Conservation (phyloP, 2,797 vertebrate species). For the Clarias platycephalus region DNA sequence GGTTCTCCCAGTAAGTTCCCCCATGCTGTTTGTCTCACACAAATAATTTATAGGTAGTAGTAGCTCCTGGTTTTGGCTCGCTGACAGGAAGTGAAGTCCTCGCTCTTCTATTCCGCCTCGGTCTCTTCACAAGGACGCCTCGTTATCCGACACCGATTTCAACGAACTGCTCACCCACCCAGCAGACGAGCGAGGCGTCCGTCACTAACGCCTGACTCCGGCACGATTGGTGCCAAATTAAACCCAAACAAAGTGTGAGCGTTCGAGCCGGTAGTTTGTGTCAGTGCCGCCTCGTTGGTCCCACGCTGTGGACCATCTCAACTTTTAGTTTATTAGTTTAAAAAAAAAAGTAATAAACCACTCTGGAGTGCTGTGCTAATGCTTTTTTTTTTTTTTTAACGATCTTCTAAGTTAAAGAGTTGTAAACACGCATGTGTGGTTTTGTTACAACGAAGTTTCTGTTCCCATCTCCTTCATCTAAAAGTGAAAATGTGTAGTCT, state of each 20-base stretch:
- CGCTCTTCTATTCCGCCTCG: not conserved
- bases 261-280: not conserved
- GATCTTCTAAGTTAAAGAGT: no score
- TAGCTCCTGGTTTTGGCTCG: not conserved
- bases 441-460: no score
- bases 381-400: no score
- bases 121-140: not conserved
- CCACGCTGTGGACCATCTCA: no score
- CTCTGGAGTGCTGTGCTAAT: not conserved
- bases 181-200: not conserved
- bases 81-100: slow-evolving; percentile 10
- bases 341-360: not conserved
- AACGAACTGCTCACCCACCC: not conserved
- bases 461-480: no score
- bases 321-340: not conserved
- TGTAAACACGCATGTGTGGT: not conserved
- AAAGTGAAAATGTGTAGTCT: no score
- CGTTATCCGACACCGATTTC: not conserved
- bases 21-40: not conserved
- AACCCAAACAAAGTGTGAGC: not conserved
- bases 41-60: not conserved
- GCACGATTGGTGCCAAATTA: not conserved
- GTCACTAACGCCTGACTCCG: not conserved
- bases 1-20: not conserved
- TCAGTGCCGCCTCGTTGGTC: not conserved